Base-by-base conservation (phyloP, 2,113 vertebrate species). In the Fregetta grallaria region DNA sequence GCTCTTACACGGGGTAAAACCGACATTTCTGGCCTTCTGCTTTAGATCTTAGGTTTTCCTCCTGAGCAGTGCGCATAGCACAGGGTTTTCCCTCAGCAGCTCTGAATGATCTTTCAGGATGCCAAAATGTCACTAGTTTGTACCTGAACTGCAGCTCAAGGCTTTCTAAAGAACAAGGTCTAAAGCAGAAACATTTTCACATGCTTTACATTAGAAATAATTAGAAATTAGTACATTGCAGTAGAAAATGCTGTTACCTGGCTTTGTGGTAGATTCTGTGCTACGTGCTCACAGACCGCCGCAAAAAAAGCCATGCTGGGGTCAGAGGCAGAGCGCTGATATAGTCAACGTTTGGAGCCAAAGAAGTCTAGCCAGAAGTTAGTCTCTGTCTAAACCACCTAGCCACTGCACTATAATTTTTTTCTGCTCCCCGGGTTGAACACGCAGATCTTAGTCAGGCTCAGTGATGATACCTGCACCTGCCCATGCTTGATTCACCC, bases 251-350 rank as follows among this genome's bases (percentile, higher is more conserved):
- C 19, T 77, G 36, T 34, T 90, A 36, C 56, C 8, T 78, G 42
- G 13, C 36, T 81, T 85, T 84, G 16, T 75, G 66, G 67, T 49
- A 34, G 11, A 22, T 44, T 74, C 27, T 38, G 23, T 67, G 50
- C 42, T 78, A 72, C 0, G 0, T 59, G 44, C 9, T 7, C 40
- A 11, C 13, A 77, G 71, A 30, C 25, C 0, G 2, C 32, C 42
- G 18, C 42, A 25, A 75, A 67, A 67, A 86, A 72, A 50, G 3
- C 16, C 7, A 6, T 18, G 19, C 67, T 53, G 53, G 27, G 5
- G 26, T 55, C 67, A 76, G 86, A 68, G 50, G 62, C 67, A 68
- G 70, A 63, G 20, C 34, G 55, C 52, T 34, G 47, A 63, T 20
- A 63, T 2, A 65, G 61, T 75, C 66, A 71, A 2, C 3, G 18